A percentile compares a stretch with the other conserved stretches of the same genome.
These are phyloP conservation scores for Pogonomyrmex californicus DNA, from an alignment of 1,140 invertebrate genomes.

Conservation along the genomic window DNA sequence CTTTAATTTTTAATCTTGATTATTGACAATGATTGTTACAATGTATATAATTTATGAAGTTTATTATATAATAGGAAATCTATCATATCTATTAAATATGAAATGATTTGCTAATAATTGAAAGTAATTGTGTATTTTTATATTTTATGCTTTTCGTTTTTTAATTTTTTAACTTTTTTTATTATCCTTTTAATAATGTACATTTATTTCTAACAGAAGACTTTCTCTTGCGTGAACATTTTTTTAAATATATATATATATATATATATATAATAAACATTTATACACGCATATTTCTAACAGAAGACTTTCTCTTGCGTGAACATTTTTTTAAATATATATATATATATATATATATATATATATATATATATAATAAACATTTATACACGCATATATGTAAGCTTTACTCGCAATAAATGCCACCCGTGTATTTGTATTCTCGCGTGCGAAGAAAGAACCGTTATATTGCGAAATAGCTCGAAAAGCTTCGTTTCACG, in stretches of 20 bases:
- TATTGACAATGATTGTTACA: background rate
- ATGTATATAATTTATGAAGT: background rate
- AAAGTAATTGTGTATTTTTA: background rate
- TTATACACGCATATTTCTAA: background rate
- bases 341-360: too few relatives aligned
- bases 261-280: background rate
- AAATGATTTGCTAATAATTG: background rate
- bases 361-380: background rate
- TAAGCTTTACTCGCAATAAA: constrained; percentile 16
- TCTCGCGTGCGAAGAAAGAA: constrained; percentile 15
- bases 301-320: background rate
- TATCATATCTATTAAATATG: background rate
- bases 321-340: too few relatives aligned
- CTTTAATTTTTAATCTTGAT: background rate
- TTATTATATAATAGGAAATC: background rate
- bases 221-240: background rate
- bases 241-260: background rate
- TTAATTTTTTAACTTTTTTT: background rate
- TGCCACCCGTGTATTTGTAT: background rate
- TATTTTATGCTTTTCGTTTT: background rate
- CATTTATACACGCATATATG: constrained; percentile 1
- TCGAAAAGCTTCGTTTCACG: constrained; percentile 23
- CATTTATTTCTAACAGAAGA: background rate
- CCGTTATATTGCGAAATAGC: background rate
- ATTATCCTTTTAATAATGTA: background rate